Conservation (phyloP, 2,888 invertebrate genomes). For the Ophonus ardosiacus region DNA sequence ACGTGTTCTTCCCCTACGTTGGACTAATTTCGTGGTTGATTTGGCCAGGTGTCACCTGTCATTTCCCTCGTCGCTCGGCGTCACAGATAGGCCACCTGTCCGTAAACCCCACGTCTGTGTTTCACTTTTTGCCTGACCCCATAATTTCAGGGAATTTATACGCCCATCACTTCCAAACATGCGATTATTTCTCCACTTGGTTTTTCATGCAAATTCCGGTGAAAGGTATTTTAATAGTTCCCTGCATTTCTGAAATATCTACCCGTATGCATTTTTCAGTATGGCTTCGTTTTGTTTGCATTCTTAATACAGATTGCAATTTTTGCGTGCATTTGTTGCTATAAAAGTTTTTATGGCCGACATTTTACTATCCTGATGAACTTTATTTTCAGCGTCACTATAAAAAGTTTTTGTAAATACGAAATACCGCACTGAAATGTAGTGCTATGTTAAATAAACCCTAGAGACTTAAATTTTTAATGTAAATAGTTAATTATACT, state of each 20-base stretch:
- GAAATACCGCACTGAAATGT: no score
- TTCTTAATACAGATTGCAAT: slow-evolving; percentile 18
- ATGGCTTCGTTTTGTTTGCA: background rate
- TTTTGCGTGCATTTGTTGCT: background rate
- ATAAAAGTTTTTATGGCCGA: background rate
- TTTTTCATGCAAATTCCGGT: slow-evolving; percentile 4
- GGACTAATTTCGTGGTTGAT: slow-evolving; percentile 54
- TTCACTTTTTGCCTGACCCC: background rate
- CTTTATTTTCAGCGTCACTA: background rate
- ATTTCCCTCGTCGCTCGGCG: background rate
- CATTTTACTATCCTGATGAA: background rate
- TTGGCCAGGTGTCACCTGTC: slow-evolving; percentile 51
- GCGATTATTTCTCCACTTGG: background rate
- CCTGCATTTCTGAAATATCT: background rate
- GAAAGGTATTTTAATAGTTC: slow-evolving; percentile 1
- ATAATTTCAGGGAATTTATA: slow-evolving; percentile 1
- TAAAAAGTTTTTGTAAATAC: no score
- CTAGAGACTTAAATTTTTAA: no score
- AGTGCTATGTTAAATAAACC: no score
- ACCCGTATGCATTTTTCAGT: slow-evolving; percentile 1
- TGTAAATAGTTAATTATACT: no score
- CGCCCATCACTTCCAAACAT: background rate
- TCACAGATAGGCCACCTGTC: background rate
- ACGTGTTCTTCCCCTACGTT: background rate
- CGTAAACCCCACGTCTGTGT: background rate